Percentiles rank a stretch among this genome's conserved stretches.
phyloP scores from a whole-genome alignment of 2,888 invertebrate species.

The Drosophila lacicola region DNA sequence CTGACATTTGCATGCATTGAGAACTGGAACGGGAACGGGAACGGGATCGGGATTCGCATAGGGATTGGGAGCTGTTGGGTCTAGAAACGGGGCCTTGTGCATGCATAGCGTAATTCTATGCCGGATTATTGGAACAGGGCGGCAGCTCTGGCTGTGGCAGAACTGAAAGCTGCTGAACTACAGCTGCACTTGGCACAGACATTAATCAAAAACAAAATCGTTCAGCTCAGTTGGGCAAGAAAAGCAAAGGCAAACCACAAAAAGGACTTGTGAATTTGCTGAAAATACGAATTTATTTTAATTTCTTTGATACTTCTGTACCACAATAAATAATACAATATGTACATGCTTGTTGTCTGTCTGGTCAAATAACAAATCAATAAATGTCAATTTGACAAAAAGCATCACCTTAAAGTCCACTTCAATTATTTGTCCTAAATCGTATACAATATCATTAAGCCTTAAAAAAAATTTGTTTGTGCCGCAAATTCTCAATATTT shows the following conservation, averaged over 20 bases:
- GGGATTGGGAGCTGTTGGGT: neutral
- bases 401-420: constrained; percentile 1
- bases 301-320: constrained; percentile 20
- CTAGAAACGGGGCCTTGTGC: neutral
- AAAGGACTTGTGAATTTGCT: constrained; percentile 2
- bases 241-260: constrained; percentile 25
- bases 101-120: constrained; percentile 8
- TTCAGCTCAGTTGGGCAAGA: constrained; percentile 12
- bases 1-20: constrained; percentile 40
- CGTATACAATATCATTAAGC: neutral
- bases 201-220: constrained; percentile 37
- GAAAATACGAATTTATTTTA: constrained; percentile 39
- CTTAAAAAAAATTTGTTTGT: too few relatives aligned
- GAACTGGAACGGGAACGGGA: constrained; percentile 7
- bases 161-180: constrained; percentile 2
- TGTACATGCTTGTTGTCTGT: neutral
- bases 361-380: constrained; percentile 24
- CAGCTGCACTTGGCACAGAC: constrained; percentile 33
- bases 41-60: too few relatives aligned
- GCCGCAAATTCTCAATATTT: too few relatives aligned
- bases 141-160: neutral
- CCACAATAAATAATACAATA: constrained; percentile 25
- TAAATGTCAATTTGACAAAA: constrained; percentile 25
- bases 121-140: constrained; percentile 1
- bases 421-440: constrained; percentile 11